Evolutionary conservation across 2,797 vertebrate species (phyloP).

Genomic region (Pangasius djambal): DNA sequence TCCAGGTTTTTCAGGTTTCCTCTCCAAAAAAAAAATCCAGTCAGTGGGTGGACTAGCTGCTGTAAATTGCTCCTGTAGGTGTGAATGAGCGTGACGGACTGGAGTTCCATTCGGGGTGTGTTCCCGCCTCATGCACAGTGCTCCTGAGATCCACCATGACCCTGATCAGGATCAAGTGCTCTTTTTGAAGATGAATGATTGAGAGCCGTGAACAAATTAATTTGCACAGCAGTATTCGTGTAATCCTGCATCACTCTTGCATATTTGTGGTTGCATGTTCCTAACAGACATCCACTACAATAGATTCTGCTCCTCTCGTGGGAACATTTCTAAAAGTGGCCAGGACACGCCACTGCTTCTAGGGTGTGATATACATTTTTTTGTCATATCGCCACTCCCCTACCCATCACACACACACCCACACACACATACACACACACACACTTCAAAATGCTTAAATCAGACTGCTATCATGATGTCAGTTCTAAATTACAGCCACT

Average conservation of each 20-base stretch:
- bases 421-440: background rate
- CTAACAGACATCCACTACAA: background rate
- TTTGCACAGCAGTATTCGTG: background rate
- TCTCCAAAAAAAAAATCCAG: no score
- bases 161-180: background rate
- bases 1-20: background rate
- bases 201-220: background rate
- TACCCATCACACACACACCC: slow-evolving; percentile 11
- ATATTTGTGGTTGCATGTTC: background rate
- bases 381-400: slow-evolving; percentile 13
- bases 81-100: background rate
- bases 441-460: background rate
- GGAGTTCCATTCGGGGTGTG: background rate
- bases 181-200: background rate
- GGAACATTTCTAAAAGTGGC: background rate
- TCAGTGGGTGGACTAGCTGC: background rate
- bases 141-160: background rate
- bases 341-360: background rate
- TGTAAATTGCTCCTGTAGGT: background rate
- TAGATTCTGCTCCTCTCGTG: background rate
- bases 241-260: background rate
- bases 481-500: background rate
- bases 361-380: background rate
- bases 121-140: background rate
- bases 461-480: background rate